Percentiles rank a stretch among this genome's conserved stretches.
phyloP scores from a whole-genome alignment of 2,797 vertebrate genomes.

The Potorous gilbertii region DNA sequence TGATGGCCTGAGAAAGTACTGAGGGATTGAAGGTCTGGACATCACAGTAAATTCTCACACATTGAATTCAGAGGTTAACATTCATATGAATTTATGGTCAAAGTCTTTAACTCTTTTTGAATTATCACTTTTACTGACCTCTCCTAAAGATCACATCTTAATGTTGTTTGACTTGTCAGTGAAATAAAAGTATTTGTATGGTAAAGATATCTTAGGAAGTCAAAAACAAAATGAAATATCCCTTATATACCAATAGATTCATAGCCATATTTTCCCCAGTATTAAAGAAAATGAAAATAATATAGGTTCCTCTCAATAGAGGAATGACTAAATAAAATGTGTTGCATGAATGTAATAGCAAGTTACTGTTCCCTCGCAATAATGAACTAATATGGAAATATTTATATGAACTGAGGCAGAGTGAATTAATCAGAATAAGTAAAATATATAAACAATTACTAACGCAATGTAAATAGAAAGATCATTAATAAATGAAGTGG shows the following conservation, averaged over 20 bases:
- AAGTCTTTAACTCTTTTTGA: not conserved
- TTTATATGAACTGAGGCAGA: not conserved
- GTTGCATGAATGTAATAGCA: not conserved
- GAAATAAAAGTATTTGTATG: not conserved
- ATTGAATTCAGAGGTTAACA: not conserved
- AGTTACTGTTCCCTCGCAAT: not conserved
- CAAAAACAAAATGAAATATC: not conserved
- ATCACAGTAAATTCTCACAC: not conserved
- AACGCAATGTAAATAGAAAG: not conserved
- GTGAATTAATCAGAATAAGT: not conserved
- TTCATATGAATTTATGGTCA: not conserved
- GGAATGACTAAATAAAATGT: not conserved
- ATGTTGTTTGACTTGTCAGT: not conserved
- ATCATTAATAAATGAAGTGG: not conserved
- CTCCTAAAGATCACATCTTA: not conserved
- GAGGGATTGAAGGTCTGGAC: not conserved
- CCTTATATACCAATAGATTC: not conserved
- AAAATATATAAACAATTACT: not conserved
- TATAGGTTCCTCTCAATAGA: not conserved
- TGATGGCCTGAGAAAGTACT: not conserved
- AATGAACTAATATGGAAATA: not conserved
- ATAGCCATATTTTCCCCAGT: not conserved
- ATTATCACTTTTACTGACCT: not conserved
- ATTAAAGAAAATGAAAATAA: not conserved
- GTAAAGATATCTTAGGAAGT: not conserved